phyloP scores from a whole-genome alignment of 2,797 vertebrate genomes.

The Emydoidea blandingii region DNA sequence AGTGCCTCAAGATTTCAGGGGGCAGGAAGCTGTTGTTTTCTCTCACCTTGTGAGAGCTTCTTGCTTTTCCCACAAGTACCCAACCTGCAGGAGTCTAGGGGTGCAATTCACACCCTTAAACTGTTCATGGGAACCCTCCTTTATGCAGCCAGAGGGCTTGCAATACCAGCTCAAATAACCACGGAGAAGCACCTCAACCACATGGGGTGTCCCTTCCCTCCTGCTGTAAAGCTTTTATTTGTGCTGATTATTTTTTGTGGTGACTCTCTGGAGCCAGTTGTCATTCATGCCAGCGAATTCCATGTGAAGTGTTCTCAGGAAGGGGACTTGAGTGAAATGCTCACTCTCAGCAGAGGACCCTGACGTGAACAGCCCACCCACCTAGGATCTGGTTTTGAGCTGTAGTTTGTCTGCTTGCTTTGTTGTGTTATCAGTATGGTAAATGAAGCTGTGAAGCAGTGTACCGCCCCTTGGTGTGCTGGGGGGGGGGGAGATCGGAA shows the following conservation, averaged over 20 bases:
- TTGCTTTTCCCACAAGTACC: neutral
- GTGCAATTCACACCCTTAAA: neutral
- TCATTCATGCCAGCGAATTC: neutral
- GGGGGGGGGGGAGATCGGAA: neutral
- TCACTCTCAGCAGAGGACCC: neutral
- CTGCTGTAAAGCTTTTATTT: neutral
- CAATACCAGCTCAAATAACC: neutral
- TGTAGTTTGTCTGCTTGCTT: accelerated
- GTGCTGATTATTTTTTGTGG: neutral
- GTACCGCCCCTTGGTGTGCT: neutral
- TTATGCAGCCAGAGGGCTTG: neutral
- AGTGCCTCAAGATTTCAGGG: neutral
- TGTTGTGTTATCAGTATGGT: accelerated
- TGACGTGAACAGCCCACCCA: accelerated
- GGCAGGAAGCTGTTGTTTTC: neutral
- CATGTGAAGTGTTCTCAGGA: neutral
- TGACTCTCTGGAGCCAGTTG: neutral
- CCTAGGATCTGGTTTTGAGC: accelerated
- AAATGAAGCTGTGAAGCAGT: neutral
- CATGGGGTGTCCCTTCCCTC: neutral
- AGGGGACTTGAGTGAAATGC: accelerated
- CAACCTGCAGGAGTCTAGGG: neutral
- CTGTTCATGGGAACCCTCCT: neutral
- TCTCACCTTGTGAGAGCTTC: neutral
- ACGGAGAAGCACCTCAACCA: neutral